Percentiles rank a stretch among this genome's conserved stretches.
phyloP scores from a whole-genome alignment of 1,140 invertebrate genomes.

The Calephelis virginiensis region DNA sequence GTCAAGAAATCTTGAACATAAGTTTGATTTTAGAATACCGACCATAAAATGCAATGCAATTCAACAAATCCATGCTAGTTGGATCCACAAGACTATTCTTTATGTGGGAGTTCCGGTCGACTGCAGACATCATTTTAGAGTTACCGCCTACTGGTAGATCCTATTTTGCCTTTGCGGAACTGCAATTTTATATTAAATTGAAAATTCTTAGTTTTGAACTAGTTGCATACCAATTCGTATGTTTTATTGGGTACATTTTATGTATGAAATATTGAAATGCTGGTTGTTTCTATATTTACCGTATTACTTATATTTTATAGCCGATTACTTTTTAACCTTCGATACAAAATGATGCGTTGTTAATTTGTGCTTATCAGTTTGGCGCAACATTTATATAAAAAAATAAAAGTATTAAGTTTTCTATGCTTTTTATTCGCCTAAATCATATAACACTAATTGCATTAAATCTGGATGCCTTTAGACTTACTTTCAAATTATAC shows the following conservation, averaged over 20 bases:
- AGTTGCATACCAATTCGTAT: neutral
- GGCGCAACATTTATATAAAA: no score
- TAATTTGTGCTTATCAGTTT: no score
- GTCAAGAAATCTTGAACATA: no score
- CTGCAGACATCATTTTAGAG: slow-evolving; percentile 16
- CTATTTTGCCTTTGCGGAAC: slow-evolving; percentile 10
- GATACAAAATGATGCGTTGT: no score
- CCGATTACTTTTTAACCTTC: no score
- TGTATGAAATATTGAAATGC: neutral
- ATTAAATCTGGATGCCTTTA: no score
- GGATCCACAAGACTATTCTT: slow-evolving; percentile 16
- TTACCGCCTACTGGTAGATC: slow-evolving; percentile 8
- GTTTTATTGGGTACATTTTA: neutral
- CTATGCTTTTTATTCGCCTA: no score
- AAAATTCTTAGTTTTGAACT: slow-evolving; percentile 11
- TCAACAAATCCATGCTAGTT: slow-evolving; percentile 12
- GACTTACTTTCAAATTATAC: no score
- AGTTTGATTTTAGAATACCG: neutral
- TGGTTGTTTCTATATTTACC: no score
- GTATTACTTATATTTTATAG: no score
- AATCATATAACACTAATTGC: no score
- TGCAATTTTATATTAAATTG: slow-evolving; percentile 16
- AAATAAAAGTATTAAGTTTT: no score
- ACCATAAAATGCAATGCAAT: slow-evolving; percentile 5
- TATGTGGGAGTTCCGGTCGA: slow-evolving; percentile 15